Conservation (phyloP, 2,888 invertebrate species). For the Melitaea athalia region DNA sequence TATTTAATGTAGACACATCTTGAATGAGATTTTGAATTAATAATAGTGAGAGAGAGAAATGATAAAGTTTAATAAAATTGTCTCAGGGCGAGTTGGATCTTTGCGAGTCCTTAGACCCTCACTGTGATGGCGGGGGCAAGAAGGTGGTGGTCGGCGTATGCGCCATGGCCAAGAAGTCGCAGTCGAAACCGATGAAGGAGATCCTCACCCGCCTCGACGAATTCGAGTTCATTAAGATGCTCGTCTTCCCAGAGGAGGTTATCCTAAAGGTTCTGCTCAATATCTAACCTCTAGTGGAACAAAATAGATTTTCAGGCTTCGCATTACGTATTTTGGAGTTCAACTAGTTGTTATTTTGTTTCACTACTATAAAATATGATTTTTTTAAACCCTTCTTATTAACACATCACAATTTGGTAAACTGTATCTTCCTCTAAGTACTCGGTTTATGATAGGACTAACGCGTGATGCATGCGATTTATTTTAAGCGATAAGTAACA, state of each 20-base stretch:
- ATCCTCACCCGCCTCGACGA: conserved; percentile 97
- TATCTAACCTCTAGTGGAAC: conserved; percentile 77
- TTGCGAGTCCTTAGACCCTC: conserved; percentile 85
- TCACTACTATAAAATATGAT: conserved; percentile 34
- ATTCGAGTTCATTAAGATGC: conserved; percentile 97
- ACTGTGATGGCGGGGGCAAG: conserved; percentile 87
- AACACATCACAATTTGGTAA: conserved; percentile 27
- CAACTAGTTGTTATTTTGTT: conserved; percentile 41
- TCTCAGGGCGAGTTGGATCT: conserved; percentile 89
- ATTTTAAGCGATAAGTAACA: conserved; percentile 7
- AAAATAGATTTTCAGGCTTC: conserved; percentile 53
- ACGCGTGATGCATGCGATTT: conserved; percentile 18
- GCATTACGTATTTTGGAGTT: conserved; percentile 9
- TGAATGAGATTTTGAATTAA: no score
- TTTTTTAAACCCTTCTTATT: conserved; percentile 27
- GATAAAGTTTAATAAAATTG: background rate
- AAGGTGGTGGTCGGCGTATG: conserved; percentile 99
- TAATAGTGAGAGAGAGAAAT: background rate
- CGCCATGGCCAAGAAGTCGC: conserved; percentile 99
- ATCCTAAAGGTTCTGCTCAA: conserved; percentile 91
- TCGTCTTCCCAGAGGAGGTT: conserved; percentile 97
- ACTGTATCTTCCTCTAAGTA: conserved; percentile 5
- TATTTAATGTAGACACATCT: background rate
- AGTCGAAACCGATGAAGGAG: conserved; percentile 99
- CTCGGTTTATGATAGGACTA: conserved; percentile 2